A percentile compares a stretch with the other conserved stretches of the same genome.
Conservation (phyloP, 2,888 invertebrate species). For the Drosophila ezoana region DNA sequence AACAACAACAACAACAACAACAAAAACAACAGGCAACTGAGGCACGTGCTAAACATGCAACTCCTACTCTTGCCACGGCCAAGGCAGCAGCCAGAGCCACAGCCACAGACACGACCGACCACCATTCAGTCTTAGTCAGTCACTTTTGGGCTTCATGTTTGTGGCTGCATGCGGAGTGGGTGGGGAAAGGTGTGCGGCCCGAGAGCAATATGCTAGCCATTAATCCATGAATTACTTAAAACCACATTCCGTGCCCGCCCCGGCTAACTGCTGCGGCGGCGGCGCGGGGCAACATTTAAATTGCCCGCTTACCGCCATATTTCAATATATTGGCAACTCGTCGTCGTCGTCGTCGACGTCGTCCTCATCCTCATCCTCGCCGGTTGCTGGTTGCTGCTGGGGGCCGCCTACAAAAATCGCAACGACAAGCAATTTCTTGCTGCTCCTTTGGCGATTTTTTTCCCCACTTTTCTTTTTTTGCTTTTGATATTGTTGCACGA, state of each 20-base stretch:
- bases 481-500: conserved; percentile 77
- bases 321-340: conserved; percentile 73
- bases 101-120: conserved; percentile 73
- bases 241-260: conserved; percentile 72
- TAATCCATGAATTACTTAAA: conserved; percentile 81
- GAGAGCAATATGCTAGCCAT: conserved; percentile 78
- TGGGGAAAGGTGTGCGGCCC: conserved; percentile 34
- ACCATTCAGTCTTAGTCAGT: conserved; percentile 70
- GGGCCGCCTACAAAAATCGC: conserved; percentile 69
- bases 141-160: conserved; percentile 10
- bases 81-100: conserved; percentile 33
- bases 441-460: conserved; percentile 29
- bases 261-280: not conserved
- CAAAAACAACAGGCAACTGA: conserved; percentile 39
- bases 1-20: conserved; percentile 14
- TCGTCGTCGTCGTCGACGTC: conserved; percentile 15
- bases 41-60: conserved; percentile 82
- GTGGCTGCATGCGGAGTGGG: no score
- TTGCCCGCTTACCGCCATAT: conserved; percentile 81
- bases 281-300: conserved; percentile 68
- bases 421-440: conserved; percentile 73
- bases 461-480: conserved; percentile 14
- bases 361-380: not conserved
- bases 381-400: conserved; percentile 30
- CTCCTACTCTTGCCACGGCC: conserved; percentile 78